Evolutionary conservation across 2,797 vertebrate species (phyloP).

Genomic region (Sandelia bainsii): DNA sequence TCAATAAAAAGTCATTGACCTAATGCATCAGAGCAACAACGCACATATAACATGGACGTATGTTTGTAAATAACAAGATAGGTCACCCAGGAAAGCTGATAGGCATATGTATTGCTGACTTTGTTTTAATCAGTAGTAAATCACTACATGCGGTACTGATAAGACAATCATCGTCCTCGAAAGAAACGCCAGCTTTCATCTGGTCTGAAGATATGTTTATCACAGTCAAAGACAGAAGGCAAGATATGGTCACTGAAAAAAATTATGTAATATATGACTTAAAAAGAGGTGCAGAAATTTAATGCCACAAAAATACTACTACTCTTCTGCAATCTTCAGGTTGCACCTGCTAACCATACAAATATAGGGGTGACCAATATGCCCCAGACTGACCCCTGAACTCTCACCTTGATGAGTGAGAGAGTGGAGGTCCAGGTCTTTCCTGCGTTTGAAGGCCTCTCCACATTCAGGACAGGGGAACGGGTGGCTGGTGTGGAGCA

Average conservation of each 20-base stretch:
- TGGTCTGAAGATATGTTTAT: constrained; percentile 22
- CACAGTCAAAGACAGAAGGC: background rate
- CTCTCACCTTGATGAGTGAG: constrained; percentile 88
- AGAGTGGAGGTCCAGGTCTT: constrained; percentile 91
- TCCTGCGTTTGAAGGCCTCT: constrained; percentile 89
- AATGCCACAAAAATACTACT: background rate
- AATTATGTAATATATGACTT: background rate
- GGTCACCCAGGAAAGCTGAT: constrained; percentile 33
- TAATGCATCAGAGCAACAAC: constrained; percentile 65
- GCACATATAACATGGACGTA: constrained; percentile 38
- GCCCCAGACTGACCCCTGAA: constrained; percentile 1
- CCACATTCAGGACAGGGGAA: constrained; percentile 90
- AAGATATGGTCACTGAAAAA: background rate
- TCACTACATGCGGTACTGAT: constrained; percentile 53
- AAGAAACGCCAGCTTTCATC: background rate
- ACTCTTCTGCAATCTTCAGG: background rate
- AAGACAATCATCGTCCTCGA: constrained; percentile 57
- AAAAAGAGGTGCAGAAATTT: constrained; percentile 1
- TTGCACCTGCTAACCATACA: background rate
- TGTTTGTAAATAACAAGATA: constrained; percentile 60
- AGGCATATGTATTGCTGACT: constrained; percentile 50
- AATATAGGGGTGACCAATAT: background rate
- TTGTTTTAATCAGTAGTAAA: constrained; percentile 68
- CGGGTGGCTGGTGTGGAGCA: constrained; percentile 92
- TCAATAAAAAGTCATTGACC: constrained; percentile 76